Percentiles rank a stretch among this genome's conserved stretches.
These are phyloP conservation scores for Ennomos erosarius DNA, from an alignment of 2,888 invertebrate species.

Conservation along the genomic window DNA sequence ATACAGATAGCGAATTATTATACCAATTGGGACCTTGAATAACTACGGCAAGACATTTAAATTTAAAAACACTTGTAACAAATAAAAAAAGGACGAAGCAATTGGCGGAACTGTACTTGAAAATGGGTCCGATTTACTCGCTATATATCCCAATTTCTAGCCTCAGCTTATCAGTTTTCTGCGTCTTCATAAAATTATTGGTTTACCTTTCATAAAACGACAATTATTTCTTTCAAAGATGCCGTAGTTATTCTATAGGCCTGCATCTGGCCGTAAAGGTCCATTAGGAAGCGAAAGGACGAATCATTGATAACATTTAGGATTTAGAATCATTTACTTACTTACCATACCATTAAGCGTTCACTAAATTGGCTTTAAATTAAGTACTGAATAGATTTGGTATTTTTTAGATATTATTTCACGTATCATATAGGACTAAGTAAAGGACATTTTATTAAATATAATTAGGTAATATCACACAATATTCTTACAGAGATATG, in stretches of 20 bases:
- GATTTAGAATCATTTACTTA: slow-evolving; percentile 62
- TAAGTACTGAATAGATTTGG: slow-evolving; percentile 81
- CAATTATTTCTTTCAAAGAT: background rate
- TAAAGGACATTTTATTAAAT: slow-evolving; percentile 70
- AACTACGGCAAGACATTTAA: background rate
- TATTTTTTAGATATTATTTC: slow-evolving; percentile 61
- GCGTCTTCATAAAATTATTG: too few relatives aligned
- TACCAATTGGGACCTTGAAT: slow-evolving; percentile 11
- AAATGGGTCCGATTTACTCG: too few relatives aligned
- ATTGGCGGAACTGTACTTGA: slow-evolving; percentile 4
- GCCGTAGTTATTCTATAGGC: slow-evolving; percentile 11
- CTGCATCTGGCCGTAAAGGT: slow-evolving; percentile 12
- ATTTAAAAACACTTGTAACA: too few relatives aligned
- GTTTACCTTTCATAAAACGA: too few relatives aligned
- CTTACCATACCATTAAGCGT: slow-evolving; percentile 66
- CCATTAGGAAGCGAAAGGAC: slow-evolving; percentile 54
- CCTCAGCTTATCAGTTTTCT: background rate
- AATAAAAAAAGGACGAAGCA: background rate
- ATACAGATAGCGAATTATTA: slow-evolving; percentile 45
- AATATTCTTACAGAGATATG: slow-evolving; percentile 82
- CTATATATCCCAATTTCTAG: background rate
- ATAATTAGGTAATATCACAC: slow-evolving; percentile 84
- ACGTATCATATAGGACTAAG: slow-evolving; percentile 66
- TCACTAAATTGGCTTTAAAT: slow-evolving; percentile 69
- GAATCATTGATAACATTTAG: slow-evolving; percentile 64